Base-by-base conservation (phyloP, 1,140 invertebrate genomes). In the Coptotermes formosanus region DNA sequence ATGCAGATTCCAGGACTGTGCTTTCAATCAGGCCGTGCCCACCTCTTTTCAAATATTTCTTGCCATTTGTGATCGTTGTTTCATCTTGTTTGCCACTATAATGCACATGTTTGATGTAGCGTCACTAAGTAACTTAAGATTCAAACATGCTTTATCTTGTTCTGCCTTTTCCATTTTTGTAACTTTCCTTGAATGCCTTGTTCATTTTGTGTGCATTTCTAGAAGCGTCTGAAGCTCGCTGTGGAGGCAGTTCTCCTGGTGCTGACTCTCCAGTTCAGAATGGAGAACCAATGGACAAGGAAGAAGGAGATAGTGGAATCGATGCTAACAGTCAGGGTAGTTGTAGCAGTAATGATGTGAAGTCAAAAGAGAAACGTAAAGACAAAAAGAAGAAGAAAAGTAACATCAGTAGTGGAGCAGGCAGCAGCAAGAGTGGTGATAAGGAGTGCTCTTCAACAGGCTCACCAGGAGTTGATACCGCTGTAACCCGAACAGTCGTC, bases 231-330 rank as follows among this genome's bases (percentile, higher is more conserved):
- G 64, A 88, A 85, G 87, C 87, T 64, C 86, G 87, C 14, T 87
- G 85, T 21, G 86, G 88, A 45, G 87, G 88, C n/a, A 89, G 89
- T 87, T 89, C 87, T 85, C 88, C 87, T 88, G 91, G 90, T 64
- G 89, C 88, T 85, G 90, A 89, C 45, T 90, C 92, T 45, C 88
- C 90, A 52, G 88, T 88, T 84, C 88, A 89, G 16, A 88, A 88
- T 69, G 88, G 84, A 44, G 90, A 89, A 86, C 81, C 87, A 25
- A 87, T 88, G 32, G 94, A 95, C 88, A 95, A 95, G 88, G 96
- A 97, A 89, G 96, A 97, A 90, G 95, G 95, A 82, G 96, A 97
- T 91, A 96, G 96, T 88, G 96, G 96, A 86, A 97, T 97, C 87
- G 96, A 97, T 91, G 95, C 95, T 45, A 96, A 96, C 91, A 96